Evolutionary conservation across 2,888 invertebrate species (phyloP), one percentile per base, ranked within the genome.

Genomic region (Strigamia maritima): DNA sequence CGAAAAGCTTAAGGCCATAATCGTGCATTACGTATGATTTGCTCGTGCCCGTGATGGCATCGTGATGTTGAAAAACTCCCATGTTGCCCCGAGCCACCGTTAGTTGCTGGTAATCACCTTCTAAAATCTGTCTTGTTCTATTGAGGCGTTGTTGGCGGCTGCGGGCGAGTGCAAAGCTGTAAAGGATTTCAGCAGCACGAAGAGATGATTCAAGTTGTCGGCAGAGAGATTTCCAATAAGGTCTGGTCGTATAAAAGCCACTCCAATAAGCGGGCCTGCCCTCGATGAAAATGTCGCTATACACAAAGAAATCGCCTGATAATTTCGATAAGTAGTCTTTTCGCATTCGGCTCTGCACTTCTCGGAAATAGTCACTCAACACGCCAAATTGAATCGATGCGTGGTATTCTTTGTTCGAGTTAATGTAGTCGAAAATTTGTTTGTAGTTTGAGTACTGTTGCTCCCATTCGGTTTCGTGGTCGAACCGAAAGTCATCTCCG

Each of bases 221-320:
- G 79, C 82, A 84, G 81, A 83, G 84, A 44, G 83, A 93, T 88
- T 85, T 95, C 92, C 80, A 95, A 83, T 85, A 87, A 0, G 89
- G 88, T 24, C 88, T 88, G 0, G 97, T 97, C 0, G 96, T 95
- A 86, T 90, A 98, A 86, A 96, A 98, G 0, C 98, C 98, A 2
- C 95, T 96, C 98, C 98, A 98, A 86, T 98, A 98, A 0, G 96
- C 95, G 0, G 96, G 95, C 79, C 94, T 89, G 0, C 95, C 95
- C 85, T 96, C 95, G 60, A 94, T 92, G 84, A 94, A 94, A 81
- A 96, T 94, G 84, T 98, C 98, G 0, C 95, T 94, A 86, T 98
- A 98, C 0, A 97, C 97, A 85, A 96, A 97, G 86, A 98, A 98
- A 84, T 98, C 98, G 0, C 98, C 98, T 83, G 91, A 92, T 6